Evolutionary conservation across 1,140 invertebrate genomes (phyloP), one percentile per base, ranked within the genome.

Genomic region (Pseudomyrmex cubaensis): DNA sequence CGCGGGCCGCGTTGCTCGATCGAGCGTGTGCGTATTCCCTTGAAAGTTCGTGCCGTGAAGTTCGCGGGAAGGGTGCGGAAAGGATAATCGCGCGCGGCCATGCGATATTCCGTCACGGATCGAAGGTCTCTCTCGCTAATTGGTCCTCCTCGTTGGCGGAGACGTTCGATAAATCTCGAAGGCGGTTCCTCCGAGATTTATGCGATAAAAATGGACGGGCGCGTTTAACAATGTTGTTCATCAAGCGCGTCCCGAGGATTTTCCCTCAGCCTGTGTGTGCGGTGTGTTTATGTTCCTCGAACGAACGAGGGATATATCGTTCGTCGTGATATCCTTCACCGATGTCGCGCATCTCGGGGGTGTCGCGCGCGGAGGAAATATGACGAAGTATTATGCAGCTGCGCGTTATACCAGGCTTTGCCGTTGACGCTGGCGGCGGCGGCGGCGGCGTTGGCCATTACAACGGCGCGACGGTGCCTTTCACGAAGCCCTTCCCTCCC

Each of bases 71-170:
- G 35, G 15, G 57, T 48, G 25, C n/a, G 17, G 69, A 17, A 50
- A 61, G 61, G 61, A 35, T 84, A 87, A 88, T 88, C 86, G 75
- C 52, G 69, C 67, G 70, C 85, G 56, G 73, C 64, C 82, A 70
- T 70, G 87, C 82, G 87, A 88, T 88, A 87, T 70, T 7, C 82
- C 85, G 85, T 87, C 86, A 87, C 85, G 86, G 85, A 87, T 87
- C 86, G 82, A 80, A 50, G 50, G 56, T 35, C 35, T 5, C 56
- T 57, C 57, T 80, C 76, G 67, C 72, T 87, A 87, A 87, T 87
- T 87, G 82, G 67, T 82, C 62, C 50, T 25, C 25, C 25, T 25
- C 85, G 5, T 35, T 35, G 35, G 25, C 25, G 25, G 63, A 77
- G 82, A 80, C 46, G 72, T 84, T 48, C 17, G 83, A 87, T 87